phyloP scores from a whole-genome alignment of 2,888 invertebrate genomes.

The Liodrosophila aerea region DNA sequence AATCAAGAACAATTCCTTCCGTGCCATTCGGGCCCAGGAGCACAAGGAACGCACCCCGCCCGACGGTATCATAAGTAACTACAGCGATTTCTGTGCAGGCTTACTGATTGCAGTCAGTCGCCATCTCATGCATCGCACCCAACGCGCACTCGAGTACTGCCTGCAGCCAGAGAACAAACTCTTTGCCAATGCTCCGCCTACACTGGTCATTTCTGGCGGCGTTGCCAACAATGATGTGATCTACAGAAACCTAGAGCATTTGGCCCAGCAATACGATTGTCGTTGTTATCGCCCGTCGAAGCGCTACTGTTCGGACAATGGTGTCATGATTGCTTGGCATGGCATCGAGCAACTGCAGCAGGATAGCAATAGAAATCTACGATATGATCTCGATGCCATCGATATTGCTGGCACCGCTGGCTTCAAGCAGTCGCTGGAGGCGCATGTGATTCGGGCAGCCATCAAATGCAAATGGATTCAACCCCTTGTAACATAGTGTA shows the following conservation, averaged over 20 bases:
- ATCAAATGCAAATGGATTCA: constrained; percentile 74
- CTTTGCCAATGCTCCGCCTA: constrained; percentile 84
- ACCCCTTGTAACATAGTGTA: no score
- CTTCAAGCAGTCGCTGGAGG: constrained; percentile 67
- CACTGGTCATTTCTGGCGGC: constrained; percentile 94
- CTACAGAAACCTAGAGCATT: constrained; percentile 86
- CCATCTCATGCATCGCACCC: constrained; percentile 91
- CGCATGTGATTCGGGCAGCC: constrained; percentile 65
- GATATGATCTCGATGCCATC: constrained; percentile 83
- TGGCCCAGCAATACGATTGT: constrained; percentile 87
- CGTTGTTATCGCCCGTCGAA: constrained; percentile 90
- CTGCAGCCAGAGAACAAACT: constrained; percentile 83
- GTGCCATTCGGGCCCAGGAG: constrained; percentile 85
- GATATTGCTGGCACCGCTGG: constrained; percentile 75
- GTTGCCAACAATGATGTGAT: constrained; percentile 97
- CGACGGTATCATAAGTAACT: constrained; percentile 88
- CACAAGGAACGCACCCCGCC: constrained; percentile 83
- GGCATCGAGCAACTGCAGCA: constrained; percentile 88
- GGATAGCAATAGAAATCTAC: constrained; percentile 33
- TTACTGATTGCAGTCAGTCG: constrained; percentile 89
- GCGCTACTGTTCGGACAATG: constrained; percentile 97
- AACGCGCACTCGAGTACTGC: constrained; percentile 91
- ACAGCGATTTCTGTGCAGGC: constrained; percentile 92
- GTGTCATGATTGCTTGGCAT: constrained; percentile 99
- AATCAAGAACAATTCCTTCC: constrained; percentile 86